A percentile compares a stretch with the other conserved stretches of the same genome.
These are phyloP conservation scores for Pristionchus entomophagus DNA, from an alignment of 2,888 invertebrate species.

Conservation along the genomic window DNA sequence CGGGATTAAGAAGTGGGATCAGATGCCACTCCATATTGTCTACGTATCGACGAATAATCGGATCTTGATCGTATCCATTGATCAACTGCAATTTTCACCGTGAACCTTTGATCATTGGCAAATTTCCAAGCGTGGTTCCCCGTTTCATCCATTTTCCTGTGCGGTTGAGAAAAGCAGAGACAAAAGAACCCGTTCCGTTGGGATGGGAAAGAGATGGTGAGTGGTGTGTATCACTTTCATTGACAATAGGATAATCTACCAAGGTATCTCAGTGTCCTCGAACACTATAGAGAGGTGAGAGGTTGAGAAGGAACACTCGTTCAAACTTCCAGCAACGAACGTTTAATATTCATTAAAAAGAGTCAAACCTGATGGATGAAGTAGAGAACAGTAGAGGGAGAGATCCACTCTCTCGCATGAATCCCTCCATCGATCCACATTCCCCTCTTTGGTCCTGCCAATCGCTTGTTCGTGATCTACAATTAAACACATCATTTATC, in stretches of 20 bases:
- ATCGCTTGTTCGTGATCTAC: slow-evolving; percentile 65
- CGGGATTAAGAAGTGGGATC: slow-evolving; percentile 74
- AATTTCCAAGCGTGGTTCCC: not conserved
- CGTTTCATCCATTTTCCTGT: not conserved
- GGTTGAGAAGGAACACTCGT: not conserved
- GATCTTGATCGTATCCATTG: slow-evolving; percentile 69
- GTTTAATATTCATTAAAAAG: not conserved
- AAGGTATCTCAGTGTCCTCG: not conserved
- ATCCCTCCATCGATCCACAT: slow-evolving; percentile 72
- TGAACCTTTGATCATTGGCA: not conserved
- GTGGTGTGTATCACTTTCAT: not conserved
- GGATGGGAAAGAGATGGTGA: not conserved
- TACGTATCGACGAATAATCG: slow-evolving; percentile 68
- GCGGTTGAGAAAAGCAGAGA: slow-evolving; percentile 18
- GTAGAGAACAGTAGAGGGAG: slow-evolving; percentile 73
- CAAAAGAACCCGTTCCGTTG: slow-evolving; percentile 30
- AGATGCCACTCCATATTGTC: slow-evolving; percentile 75
- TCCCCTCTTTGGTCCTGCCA: slow-evolving; percentile 55
- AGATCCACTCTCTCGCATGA: slow-evolving; percentile 70
- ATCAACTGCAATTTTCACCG: slow-evolving; percentile 62
- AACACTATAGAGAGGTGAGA: not conserved
- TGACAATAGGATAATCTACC: slow-evolving; percentile 6
- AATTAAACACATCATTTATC: too few species aligned
- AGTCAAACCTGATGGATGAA: slow-evolving; percentile 69
- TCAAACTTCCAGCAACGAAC: not conserved